Evolutionary conservation across 37 sponge, comb jelly and placozoan genomes (phyloP).

Genomic region (Crambe crambe): DNA sequence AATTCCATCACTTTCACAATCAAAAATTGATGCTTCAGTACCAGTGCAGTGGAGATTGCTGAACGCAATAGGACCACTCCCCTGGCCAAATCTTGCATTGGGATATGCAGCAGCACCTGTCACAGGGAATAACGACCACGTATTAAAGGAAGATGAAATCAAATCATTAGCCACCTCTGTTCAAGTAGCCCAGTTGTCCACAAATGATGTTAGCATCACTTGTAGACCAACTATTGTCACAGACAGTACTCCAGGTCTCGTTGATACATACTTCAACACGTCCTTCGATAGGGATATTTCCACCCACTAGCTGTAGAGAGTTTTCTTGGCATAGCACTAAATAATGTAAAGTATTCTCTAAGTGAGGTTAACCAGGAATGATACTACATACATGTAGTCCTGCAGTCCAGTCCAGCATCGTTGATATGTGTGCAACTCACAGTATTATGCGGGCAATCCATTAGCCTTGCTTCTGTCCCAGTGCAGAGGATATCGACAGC

Average conservation of each 20-base stretch:
- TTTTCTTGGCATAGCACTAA: background rate
- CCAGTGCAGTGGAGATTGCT: constrained; percentile 2
- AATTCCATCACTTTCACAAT: constrained; percentile 7
- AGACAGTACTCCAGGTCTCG: constrained; percentile 30
- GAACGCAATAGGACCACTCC: background rate
- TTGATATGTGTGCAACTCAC: background rate
- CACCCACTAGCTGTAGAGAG: constrained; percentile 12
- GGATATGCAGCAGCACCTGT: constrained; percentile 15
- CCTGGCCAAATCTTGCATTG: constrained; percentile 10
- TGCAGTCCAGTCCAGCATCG: constrained; percentile 1
- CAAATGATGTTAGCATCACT: constrained; percentile 40
- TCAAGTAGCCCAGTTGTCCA: constrained; percentile 22
- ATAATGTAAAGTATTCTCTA: too few relatives aligned
- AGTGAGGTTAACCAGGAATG: too few relatives aligned
- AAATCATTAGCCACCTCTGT: background rate
- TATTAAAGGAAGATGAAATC: background rate
- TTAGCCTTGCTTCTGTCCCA: background rate
- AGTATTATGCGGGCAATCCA: background rate
- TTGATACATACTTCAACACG: constrained; percentile 35
- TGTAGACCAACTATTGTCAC: constrained; percentile 21
- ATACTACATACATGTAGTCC: background rate
- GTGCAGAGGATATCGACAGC: background rate
- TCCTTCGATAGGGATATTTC: constrained; percentile 7
- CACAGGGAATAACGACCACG: background rate
- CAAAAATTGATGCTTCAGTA: background rate